Conservation (phyloP, 2,797 vertebrate genomes). For the Epinephelus coioides region DNA sequence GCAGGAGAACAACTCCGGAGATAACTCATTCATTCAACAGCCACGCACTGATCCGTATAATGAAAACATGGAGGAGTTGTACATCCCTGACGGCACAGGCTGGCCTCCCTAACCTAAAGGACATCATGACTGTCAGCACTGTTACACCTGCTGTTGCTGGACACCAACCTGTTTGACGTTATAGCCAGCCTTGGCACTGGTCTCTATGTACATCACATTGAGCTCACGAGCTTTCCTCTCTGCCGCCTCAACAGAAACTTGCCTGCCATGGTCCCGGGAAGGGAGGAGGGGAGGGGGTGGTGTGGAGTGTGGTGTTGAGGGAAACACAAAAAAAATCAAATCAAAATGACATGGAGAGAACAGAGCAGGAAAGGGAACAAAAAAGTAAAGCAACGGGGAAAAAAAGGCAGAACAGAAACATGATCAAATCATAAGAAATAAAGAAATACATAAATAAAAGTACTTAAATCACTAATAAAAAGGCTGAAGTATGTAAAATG, state of each 20-base stretch:
- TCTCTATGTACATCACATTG: slow-evolving; percentile 91
- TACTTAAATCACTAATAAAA: slow-evolving; percentile 47
- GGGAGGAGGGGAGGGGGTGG: slow-evolving; percentile 49
- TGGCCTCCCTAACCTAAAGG: slow-evolving; percentile 43
- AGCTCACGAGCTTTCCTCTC: slow-evolving; percentile 90
- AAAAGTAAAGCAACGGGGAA: slow-evolving; percentile 53
- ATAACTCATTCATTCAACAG: slow-evolving; percentile 55
- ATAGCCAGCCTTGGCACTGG: slow-evolving; percentile 89
- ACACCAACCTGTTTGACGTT: slow-evolving; percentile 89
- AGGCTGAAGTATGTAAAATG: slow-evolving; percentile 53
- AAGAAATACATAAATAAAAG: slow-evolving; percentile 61
- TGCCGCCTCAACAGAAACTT: slow-evolving; percentile 90
- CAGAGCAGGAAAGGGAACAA: slow-evolving; percentile 57
- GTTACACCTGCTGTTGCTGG: slow-evolving; percentile 56
- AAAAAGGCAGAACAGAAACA: slow-evolving; percentile 62
- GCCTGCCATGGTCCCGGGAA: slow-evolving; percentile 84
- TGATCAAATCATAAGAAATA: slow-evolving; percentile 69
- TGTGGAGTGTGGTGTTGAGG: slow-evolving; percentile 69
- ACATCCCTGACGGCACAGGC: slow-evolving; percentile 22
- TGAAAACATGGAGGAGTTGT: slow-evolving; percentile 30
- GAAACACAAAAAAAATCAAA: slow-evolving; percentile 66
- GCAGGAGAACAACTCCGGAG: slow-evolving; percentile 55
- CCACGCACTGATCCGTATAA: slow-evolving; percentile 50
- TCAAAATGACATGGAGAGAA: slow-evolving; percentile 76
- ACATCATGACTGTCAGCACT: slow-evolving; percentile 32